Evolutionary conservation across 2,113 vertebrate species (phyloP).

Genomic region (Egretta garzetta): DNA sequence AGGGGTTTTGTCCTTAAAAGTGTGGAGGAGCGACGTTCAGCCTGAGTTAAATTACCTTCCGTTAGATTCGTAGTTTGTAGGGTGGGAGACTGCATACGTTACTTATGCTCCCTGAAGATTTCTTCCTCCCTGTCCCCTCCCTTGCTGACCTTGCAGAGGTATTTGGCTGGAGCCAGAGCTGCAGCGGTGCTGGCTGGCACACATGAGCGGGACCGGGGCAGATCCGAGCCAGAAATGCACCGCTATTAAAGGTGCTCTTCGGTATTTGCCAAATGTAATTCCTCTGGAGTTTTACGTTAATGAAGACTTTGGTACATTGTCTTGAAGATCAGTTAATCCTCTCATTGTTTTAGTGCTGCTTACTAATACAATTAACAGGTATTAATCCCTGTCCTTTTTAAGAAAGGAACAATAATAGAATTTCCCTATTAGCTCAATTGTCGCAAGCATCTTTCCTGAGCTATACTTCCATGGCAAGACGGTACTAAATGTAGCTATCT

Average conservation of each 20-base stretch:
- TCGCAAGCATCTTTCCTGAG: not conserved
- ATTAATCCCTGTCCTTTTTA: not conserved
- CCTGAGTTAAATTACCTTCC: not conserved
- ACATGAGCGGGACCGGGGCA: rapidly evolving
- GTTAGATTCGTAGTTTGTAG: not conserved
- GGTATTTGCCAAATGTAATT: rapidly evolving
- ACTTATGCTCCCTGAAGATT: not conserved
- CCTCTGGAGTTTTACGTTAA: not conserved
- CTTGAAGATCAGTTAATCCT: not conserved
- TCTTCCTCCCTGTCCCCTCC: not conserved
- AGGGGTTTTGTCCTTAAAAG: not conserved
- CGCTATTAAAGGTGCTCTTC: not conserved
- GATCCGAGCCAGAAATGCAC: not conserved
- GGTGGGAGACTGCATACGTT: rapidly evolving
- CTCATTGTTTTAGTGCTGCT: not conserved
- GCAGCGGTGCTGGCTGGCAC: not conserved
- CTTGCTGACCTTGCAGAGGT: not conserved
- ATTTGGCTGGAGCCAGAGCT: not conserved
- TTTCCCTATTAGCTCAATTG: not conserved
- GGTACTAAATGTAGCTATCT: not conserved
- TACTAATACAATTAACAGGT: not conserved
- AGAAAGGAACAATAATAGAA: not conserved
- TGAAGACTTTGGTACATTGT: not conserved
- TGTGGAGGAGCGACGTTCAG: not conserved
- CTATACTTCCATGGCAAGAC: not conserved